Base-by-base conservation (phyloP, 1,140 invertebrate species). In the Drosophila lini region DNA sequence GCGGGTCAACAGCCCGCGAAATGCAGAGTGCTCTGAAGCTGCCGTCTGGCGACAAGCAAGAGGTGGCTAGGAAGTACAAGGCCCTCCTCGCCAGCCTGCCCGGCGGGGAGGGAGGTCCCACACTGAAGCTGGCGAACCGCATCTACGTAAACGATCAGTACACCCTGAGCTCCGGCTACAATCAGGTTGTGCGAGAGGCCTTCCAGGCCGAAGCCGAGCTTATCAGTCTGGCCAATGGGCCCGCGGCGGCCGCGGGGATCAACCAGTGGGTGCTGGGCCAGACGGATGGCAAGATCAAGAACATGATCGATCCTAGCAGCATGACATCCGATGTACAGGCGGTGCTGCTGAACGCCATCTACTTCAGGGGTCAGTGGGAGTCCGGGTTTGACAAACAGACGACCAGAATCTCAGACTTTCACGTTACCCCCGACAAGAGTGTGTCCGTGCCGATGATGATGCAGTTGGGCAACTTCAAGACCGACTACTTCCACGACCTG, bases 321-420 rank as follows among this genome's bases (percentile, higher is more conserved):
- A 47, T 94, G 3, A 57, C 64, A 36, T 0, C 11, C 0, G 45
- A 80, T 2, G 93, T 93, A 74, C 91, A 40, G 36, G 64, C 95
- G 44, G 91, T 96, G 16, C 90, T 96, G 6, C 91, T 94, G 0
- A 96, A 96, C 83, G 95, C 95, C 5, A 93, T 96, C 38, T 95
- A 96, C 81, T 96, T 96, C 47, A 92, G 89, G 45, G 91, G 90
- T 31, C 70, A 78, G 19, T 92, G 91, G 90, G 52, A 73, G 31
- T 68, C 81, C 34, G 41, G 62, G 25, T 92, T 91, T 38, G n/a
- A 71, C 11, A 40, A 58, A 1, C 16, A 50, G 40, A 5, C 15
- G 2, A 90, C 81, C 3, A 58, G 16, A 5, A 42, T 34, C 19
- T 48, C 74, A 6, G 38, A 55, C 28, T 92, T 91, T 59, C 67